These are phyloP conservation scores for Silurus glanis DNA, from an alignment of 2,113 vertebrate species.

Conservation along the genomic window DNA sequence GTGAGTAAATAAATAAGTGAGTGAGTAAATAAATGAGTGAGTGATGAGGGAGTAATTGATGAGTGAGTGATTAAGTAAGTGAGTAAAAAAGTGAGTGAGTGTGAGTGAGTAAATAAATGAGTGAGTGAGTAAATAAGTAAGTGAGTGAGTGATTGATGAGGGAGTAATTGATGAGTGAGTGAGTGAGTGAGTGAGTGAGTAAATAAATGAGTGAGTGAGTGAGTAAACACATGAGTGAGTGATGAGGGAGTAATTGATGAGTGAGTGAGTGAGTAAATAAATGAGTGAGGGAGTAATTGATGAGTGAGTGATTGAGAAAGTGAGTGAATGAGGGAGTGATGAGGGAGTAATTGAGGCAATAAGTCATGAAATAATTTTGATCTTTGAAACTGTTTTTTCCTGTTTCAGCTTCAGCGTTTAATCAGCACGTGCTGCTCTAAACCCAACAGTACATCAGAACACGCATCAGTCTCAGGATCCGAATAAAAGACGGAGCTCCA, in stretches of 20 bases:
- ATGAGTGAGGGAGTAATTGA: too few relatives aligned
- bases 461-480: background rate
- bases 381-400: background rate
- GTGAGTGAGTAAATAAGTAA: background rate
- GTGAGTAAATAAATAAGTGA: too few relatives aligned
- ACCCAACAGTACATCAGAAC: background rate
- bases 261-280: too few relatives aligned
- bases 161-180: too few relatives aligned
- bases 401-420: conserved; percentile 29
- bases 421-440: background rate
- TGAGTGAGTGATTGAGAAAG: too few relatives aligned
- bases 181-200: too few relatives aligned
- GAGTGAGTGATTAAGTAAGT: conserved; percentile 54
- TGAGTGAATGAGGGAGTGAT: too few relatives aligned
- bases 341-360: conserved; percentile 53
- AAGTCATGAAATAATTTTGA: background rate
- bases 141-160: too few relatives aligned
- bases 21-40: conserved; percentile 10
- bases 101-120: background rate
- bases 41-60: too few relatives aligned
- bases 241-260: too few relatives aligned
- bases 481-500: conserved; percentile 18
- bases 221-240: too few relatives aligned
- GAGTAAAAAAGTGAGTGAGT: conserved; percentile 59
- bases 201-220: too few relatives aligned